Base-by-base conservation (phyloP, 1,140 invertebrate genomes). In the Drosophila arizonae region DNA sequence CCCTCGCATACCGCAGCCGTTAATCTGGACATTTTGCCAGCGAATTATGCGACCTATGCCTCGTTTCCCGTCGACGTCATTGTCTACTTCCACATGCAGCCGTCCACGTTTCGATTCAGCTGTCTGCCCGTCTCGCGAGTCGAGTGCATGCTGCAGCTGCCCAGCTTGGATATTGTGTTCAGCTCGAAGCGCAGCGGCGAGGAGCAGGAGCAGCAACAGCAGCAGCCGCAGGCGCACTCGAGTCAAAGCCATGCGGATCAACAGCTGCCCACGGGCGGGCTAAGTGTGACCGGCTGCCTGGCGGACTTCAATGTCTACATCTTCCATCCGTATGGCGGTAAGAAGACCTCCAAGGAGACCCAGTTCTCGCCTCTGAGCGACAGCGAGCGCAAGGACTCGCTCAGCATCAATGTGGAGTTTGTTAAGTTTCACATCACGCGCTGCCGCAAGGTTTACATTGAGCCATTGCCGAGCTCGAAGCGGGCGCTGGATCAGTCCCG, bases 21-120 rank as follows among this genome's bases (percentile, higher is more conserved):
- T 1, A 93, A 93, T 67, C 86, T 93, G 63, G 94, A 93, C 69
- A 93, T 93, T 13, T 92, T 94, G 4, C 93, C 94, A 1, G 95
- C 95, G 5, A 96, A 96, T 91, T 96, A 97, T 90, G 96, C 95
- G 66, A 82, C 81, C 6, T 97, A 97, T 87, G 96, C 97, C 10
- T 98, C 97, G 65, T 99, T 99, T 91, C 98, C 98, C 0, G 98
- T 99, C 0, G 98, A 99, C 93, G 97, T 99, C 9, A 97, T 99
- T 78, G 98, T 99, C 6, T 99, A 99, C 92, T 98, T 99, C 92
- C 97, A 98, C 91, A 98, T 99, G 95, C 97, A 99, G 90, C 98
- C 98, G 0, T 98, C 98, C 11, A 97, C 97, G 2, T 98, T 99
- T 90, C 94, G 97, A 67, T 99, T 99, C 92, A 98, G 97, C 69